Conservation (phyloP, 2,113 vertebrate species). For the Aegotheles bennettii region DNA sequence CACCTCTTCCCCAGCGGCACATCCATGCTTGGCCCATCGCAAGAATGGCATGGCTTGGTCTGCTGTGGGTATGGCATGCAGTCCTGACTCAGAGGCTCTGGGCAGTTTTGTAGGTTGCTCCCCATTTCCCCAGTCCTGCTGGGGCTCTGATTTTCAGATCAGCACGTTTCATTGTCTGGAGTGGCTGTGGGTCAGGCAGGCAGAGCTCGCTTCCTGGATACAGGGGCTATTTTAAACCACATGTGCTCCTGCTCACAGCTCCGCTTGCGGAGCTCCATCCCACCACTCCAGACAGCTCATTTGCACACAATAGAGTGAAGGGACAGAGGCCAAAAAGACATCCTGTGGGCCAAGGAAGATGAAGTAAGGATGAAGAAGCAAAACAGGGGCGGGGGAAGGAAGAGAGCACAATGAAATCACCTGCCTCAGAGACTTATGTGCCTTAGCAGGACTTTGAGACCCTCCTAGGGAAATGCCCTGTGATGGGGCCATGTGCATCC, state of each 20-base stretch:
- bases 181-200: rapidly evolving
- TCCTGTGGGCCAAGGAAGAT: background rate
- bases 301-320: background rate
- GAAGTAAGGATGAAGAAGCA: background rate
- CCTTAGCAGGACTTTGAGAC: background rate
- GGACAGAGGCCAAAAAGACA: background rate
- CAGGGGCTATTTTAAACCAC: slow-evolving; percentile 38
- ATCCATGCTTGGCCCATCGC: rapidly evolving
- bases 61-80: rapidly evolving
- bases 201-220: slow-evolving; percentile 26
- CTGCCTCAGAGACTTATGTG: background rate
- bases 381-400: background rate
- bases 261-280: background rate
- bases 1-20: background rate
- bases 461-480: background rate
- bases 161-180: background rate
- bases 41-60: background rate
- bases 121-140: background rate
- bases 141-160: background rate
- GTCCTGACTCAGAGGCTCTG: background rate
- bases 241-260: background rate
- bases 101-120: background rate
- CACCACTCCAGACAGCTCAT: background rate
- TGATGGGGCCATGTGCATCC: background rate
- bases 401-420: background rate